Conservation (phyloP, 2,888 invertebrate species). For the Clepsis dumicolana region DNA sequence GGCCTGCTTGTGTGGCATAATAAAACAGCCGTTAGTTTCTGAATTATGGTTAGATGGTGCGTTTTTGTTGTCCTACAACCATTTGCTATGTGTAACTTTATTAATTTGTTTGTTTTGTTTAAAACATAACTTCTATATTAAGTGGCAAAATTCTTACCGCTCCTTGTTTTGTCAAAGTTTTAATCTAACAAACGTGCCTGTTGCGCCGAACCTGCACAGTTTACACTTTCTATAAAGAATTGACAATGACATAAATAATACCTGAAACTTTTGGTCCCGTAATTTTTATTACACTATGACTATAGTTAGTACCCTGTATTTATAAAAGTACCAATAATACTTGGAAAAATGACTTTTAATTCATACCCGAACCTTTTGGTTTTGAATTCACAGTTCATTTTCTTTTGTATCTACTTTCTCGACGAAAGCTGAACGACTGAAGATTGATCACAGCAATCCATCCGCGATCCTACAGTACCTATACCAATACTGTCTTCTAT, state of each 20-base stretch:
- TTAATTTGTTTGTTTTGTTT: not conserved
- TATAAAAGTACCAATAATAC: too few species aligned
- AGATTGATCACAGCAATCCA: constrained; percentile 49
- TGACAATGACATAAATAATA: too few species aligned
- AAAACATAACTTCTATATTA: not conserved
- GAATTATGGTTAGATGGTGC: not conserved
- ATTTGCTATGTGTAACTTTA: not conserved
- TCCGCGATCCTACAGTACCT: constrained; percentile 38
- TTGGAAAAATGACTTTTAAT: too few species aligned
- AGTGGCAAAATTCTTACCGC: too few species aligned
- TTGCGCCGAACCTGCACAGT: too few species aligned
- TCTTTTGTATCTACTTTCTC: constrained; percentile 28
- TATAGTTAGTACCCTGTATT: too few species aligned
- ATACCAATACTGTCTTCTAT: constrained; percentile 12
- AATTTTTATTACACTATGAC: too few species aligned
- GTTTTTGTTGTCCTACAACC: not conserved
- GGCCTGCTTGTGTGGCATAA: constrained; percentile 12
- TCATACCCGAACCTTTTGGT: too few species aligned
- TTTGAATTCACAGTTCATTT: constrained; percentile 10
- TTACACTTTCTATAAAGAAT: too few species aligned
- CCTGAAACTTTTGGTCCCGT: too few species aligned
- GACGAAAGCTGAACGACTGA: constrained; percentile 46
- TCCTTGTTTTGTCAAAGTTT: too few species aligned
- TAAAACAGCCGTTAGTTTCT: not conserved
- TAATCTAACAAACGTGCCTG: too few species aligned